Conservation (phyloP, 2,888 invertebrate genomes). For the Caenorhabditis sp. region DNA sequence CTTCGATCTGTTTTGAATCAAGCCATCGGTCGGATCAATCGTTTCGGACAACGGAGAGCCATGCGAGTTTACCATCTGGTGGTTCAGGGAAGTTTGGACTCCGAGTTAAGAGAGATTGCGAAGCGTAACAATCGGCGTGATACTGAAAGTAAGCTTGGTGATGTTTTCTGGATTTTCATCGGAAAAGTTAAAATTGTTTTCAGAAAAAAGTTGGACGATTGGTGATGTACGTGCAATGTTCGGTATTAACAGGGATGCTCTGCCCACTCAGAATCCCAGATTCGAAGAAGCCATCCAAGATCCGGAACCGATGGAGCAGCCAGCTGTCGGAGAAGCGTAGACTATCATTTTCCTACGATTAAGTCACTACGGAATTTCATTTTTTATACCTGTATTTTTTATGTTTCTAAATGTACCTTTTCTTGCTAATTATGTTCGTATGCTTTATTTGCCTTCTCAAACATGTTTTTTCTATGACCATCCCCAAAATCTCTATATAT, state of each 20-base stretch:
- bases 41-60: conserved; percentile 89
- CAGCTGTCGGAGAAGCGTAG: too few relatives aligned
- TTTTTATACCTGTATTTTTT: too few relatives aligned
- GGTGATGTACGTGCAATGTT: conserved; percentile 52
- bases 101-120: conserved; percentile 49
- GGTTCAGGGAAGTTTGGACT: conserved; percentile 87
- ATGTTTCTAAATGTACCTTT: too few relatives aligned
- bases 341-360: too few relatives aligned
- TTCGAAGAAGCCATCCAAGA: too few relatives aligned
- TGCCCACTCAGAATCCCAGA: neutral
- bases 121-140: conserved; percentile 1
- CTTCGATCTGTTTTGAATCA: conserved; percentile 88
- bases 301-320: too few relatives aligned
- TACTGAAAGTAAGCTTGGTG: conserved; percentile 31
- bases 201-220: conserved; percentile 50
- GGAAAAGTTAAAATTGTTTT: neutral
- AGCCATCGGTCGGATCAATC: conserved; percentile 89
- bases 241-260: neutral
- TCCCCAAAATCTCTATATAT: too few relatives aligned
- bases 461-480: too few relatives aligned
- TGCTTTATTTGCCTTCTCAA: too few relatives aligned
- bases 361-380: too few relatives aligned
- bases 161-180: neutral
- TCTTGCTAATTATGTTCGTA: too few relatives aligned
- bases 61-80: conserved; percentile 89